Evolutionary conservation across 2,113 vertebrate genomes (phyloP), one percentile per base, ranked within the genome.

Genomic region (Heliornis fulica): DNA sequence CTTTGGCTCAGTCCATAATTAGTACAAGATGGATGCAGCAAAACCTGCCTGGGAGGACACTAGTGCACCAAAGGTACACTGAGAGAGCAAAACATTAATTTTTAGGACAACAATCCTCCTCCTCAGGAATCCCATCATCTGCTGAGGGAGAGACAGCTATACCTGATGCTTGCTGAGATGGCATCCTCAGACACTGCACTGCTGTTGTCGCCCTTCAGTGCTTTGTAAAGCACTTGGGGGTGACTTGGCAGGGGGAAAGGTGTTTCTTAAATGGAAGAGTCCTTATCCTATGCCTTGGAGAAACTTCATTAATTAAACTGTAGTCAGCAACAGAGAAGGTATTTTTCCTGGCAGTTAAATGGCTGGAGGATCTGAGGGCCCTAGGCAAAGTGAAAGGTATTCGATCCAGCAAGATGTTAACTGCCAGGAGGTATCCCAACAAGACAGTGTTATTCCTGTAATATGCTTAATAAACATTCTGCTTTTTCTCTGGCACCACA

Each of bases 341-440:
- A 51, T 78, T 93, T 94, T 93, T 89, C 41, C 94, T 95, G 91
- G 86, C 89, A 87, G 81, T 54, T 51, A 46, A 75, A 84, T 14
- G 89, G 74, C 83, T 87, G 92, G 63, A 86, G 91, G 50, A 93
- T 64, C 46, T 12, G 59, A 87, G 51, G 38, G 89, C 92, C 86
- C 34, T 60, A 80, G 80, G 79, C 91, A 94, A 94, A 92, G 91
- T 86, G 31, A 34, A 81, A 84, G 80, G 72, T 92, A 36, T 89
- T 93, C 3, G 25, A 89, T 96, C 83, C 93, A 89, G 83, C 80
- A 81, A 89, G 86, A 90, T 32, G 70, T 79, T 92, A 76, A 80
- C 90, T 95, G 95, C 92, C 66, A 90, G 94, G 40, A 94, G 94
- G 76, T 65, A 90, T 65, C 94, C 94, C 57, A 76, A 82, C 34